These are phyloP conservation scores for Lacerta agilis DNA, from an alignment of 2,797 vertebrate species.

Conservation along the genomic window DNA sequence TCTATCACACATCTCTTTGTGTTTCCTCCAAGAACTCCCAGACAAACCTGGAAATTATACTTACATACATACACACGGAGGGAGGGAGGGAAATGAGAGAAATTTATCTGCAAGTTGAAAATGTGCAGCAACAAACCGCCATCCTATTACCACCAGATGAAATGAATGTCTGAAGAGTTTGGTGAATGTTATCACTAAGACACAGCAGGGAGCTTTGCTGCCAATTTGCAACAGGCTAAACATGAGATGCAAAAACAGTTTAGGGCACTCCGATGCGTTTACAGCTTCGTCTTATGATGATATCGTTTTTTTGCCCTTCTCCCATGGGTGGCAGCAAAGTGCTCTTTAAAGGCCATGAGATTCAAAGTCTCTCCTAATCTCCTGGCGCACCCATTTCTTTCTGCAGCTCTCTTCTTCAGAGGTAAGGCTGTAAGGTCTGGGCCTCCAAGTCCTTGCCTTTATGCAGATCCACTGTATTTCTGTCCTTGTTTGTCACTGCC, in stretches of 20 bases:
- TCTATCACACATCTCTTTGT: background rate
- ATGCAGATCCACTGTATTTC: background rate
- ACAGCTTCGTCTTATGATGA: background rate
- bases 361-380: background rate
- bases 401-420: background rate
- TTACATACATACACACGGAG: no score
- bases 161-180: slow-evolving; percentile 21
- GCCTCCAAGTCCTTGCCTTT: slow-evolving; percentile 3
- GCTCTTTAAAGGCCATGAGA: background rate
- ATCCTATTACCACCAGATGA: slow-evolving; percentile 14
- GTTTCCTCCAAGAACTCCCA: background rate
- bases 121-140: background rate
- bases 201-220: slow-evolving; percentile 25
- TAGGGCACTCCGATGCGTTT: background rate
- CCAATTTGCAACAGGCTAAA: slow-evolving; percentile 27
- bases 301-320: background rate
- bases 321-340: background rate
- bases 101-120: slow-evolving; percentile 10
- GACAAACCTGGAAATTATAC: background rate
- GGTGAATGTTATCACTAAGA: slow-evolving; percentile 30
- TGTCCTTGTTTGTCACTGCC: background rate
- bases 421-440: background rate
- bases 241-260: slow-evolving; percentile 17
- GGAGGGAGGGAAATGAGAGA: background rate
- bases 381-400: background rate